These are phyloP conservation scores for Acrocephalus kingi DNA, from an alignment of 2,113 vertebrate genomes.

Conservation along the genomic window DNA sequence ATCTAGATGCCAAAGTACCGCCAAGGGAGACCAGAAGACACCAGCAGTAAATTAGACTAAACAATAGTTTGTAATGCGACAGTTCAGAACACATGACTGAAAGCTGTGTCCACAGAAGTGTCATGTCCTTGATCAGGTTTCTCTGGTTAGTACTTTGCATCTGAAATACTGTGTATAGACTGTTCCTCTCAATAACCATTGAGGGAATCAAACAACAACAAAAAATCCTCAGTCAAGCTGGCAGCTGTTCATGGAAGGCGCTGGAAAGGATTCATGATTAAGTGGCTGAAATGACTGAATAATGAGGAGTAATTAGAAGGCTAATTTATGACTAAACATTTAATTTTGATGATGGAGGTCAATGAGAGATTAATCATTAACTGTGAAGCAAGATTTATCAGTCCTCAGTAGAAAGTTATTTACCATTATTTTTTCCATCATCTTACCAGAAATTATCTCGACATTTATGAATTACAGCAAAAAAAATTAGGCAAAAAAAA, in stretches of 20 bases:
- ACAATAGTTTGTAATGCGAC: background rate
- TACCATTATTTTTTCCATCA: background rate
- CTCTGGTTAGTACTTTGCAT: background rate
- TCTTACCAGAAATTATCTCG: background rate
- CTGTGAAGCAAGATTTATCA: background rate
- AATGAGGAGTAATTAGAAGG: constrained; percentile 32
- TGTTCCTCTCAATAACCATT: background rate
- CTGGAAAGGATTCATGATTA: background rate
- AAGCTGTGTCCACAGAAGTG: background rate
- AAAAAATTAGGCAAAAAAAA: too few relatives aligned
- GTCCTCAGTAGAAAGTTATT: background rate
- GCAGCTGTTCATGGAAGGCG: background rate
- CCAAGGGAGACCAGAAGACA: background rate
- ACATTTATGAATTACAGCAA: background rate
- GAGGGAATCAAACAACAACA: background rate
- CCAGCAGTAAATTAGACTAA: background rate
- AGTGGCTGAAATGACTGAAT: background rate
- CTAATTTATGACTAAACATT: constrained; percentile 29
- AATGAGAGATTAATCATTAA: constrained; percentile 9
- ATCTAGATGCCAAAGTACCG: background rate
- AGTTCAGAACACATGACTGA: background rate
- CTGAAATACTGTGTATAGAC: background rate
- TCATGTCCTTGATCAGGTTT: background rate
- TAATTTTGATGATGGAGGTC: constrained; percentile 26
- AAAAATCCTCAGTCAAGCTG: background rate